phyloP scores from a whole-genome alignment of 2,888 invertebrate species.

The Drosophila macrospina region DNA sequence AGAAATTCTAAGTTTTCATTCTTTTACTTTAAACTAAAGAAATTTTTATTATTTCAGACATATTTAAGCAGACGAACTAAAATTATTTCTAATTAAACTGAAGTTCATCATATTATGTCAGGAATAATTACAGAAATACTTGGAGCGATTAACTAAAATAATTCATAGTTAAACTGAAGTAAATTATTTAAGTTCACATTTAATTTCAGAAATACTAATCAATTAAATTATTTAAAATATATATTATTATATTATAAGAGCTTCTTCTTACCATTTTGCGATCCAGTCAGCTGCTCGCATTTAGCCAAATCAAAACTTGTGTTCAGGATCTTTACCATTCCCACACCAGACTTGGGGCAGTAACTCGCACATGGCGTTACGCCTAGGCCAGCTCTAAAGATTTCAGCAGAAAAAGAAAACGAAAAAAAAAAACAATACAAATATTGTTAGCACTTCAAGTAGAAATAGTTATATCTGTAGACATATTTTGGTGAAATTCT shows the following conservation, averaged over 20 bases:
- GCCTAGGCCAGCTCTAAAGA: constrained; percentile 83
- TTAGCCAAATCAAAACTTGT: constrained; percentile 80
- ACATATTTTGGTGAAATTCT: constrained; percentile 1
- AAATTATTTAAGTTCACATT: too few species aligned
- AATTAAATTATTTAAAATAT: too few species aligned
- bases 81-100: not conserved
- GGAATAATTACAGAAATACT: too few species aligned
- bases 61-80: too few species aligned
- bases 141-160: too few species aligned
- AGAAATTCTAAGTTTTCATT: too few species aligned
- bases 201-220: too few species aligned
- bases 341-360: constrained; percentile 65
- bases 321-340: constrained; percentile 50
- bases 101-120: too few species aligned
- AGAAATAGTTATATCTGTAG: constrained; percentile 18
- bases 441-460: constrained; percentile 25
- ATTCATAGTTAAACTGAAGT: too few species aligned
- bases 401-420: not conserved
- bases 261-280: constrained; percentile 86
- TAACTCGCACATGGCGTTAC: constrained; percentile 79
- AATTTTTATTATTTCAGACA: too few species aligned
- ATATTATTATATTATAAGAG: too few species aligned
- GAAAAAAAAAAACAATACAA: not conserved
- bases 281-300: constrained; percentile 88
- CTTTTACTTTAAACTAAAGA: too few species aligned